Conservation (phyloP, 2,797 vertebrate species). For the Parotocinclus haroldoi region DNA sequence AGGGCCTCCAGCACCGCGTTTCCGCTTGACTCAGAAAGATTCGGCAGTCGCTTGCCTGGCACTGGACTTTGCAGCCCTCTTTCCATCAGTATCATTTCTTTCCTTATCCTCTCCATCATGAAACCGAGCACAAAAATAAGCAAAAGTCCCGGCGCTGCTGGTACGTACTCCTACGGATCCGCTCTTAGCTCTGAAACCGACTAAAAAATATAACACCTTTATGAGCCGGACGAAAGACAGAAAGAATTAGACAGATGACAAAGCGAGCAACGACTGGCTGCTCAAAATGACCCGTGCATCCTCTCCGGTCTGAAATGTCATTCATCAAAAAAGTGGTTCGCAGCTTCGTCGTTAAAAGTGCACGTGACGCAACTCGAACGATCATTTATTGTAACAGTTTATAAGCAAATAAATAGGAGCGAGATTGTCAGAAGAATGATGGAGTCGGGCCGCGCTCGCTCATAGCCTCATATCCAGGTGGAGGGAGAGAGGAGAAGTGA, state of each 20-base stretch:
- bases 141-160: constrained; percentile 81
- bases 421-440: constrained; percentile 95
- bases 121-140: constrained; percentile 79
- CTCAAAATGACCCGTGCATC: constrained; percentile 95
- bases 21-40: constrained; percentile 85
- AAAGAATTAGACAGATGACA: constrained; percentile 81
- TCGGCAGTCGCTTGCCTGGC: constrained; percentile 88
- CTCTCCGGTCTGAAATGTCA: constrained; percentile 91
- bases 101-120: constrained; percentile 98
- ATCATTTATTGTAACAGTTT: constrained; percentile 99
- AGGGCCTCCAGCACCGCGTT: constrained; percentile 97
- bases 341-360: constrained; percentile 92
- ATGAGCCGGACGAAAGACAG: constrained; percentile 78
- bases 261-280: constrained; percentile 89
- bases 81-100: constrained; percentile 99
- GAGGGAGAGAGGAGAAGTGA: constrained; percentile 88
- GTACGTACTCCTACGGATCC: constrained; percentile 87
- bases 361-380: constrained; percentile 97
- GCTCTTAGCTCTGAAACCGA: constrained; percentile 87
- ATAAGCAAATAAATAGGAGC: constrained; percentile 99
- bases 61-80: constrained; percentile 96
- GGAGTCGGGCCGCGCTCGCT: constrained; percentile 96
- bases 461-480: constrained; percentile 99
- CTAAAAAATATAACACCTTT: constrained; percentile 87
- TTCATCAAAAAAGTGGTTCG: constrained; percentile 91